Base-by-base conservation (phyloP, 2,113 vertebrate genomes). In the Chlorodrepanis virens region DNA sequence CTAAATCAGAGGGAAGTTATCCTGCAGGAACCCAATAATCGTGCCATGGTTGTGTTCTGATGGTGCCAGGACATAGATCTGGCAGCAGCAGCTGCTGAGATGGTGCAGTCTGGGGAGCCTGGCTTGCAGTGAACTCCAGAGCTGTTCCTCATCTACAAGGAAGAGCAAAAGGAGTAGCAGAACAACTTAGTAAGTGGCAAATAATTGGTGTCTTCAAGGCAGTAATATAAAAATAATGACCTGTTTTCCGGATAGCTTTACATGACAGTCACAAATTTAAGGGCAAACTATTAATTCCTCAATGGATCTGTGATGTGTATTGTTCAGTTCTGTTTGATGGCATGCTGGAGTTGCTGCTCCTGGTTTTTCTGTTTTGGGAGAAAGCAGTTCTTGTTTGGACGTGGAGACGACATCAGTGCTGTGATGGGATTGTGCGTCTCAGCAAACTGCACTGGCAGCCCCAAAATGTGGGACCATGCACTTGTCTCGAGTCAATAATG, bases 1-100 rank as follows among this genome's bases (percentile, higher is more conserved):
- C 45, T 85, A 72, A 93, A 96, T 93, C 61, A 69, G 82, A 68
- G 74, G 53, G 81, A 71, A 37, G 44, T 71, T 87, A 10, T 59
- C 3, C 33, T 64, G 81, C 52, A 78, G 87, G 29, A 95, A 64
- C 29, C 47, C 1, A 4, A 2, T 53, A 40, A 57, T 71, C 0
- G 1, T 76, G 57, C 57, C 28, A 2, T 22, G 25, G 40, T 52
- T 0, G 0, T 79, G 69, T 57, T 50, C 61, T 60, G 4, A 22
- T 45, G 11, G 71, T 83, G 71, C 67, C 31, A 60, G 77, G 56
- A 47, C 2, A 3, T 9, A 29, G 69, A 24, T 78, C 29, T 63
- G 71, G 67, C 42, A 59, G 69, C 69, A 92, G 56, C 72, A 81
- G 47, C 70, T 4, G 6, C 28, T 39, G 21, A 35, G 9, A 39